Evolutionary conservation across 2,797 vertebrate species (phyloP), one percentile per base, ranked within the genome.

Genomic region (Eremophila alpestris): DNA sequence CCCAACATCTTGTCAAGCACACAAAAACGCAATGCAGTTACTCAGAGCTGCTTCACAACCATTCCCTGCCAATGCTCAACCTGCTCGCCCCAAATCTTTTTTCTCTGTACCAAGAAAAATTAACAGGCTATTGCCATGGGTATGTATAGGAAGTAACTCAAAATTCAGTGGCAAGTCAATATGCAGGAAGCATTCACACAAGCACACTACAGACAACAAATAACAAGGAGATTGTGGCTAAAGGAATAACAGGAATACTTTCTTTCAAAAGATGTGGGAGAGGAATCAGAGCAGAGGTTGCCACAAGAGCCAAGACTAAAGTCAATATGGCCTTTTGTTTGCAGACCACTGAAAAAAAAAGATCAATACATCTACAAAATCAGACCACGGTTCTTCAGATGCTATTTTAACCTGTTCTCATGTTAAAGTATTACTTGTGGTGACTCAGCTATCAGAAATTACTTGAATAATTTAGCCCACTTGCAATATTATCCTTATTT

Each of bases 261-360:
- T 19, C 38, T 56, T 94, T 84, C 38, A 62, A 54, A 89, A 82
- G 38, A 27, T 22, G 13, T n/a, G 32, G 13, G 38, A 83, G 40
- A 96, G 29, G 46, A 95, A 95, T 67, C 46, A 71, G 40, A 89
- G 32, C 32, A 86, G 30, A 83, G 32, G 62, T 46, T 56, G 21
- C 55, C 67, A 73, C 68, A 63, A 83, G 23, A 79, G 60, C 21
- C 0, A 4, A 67, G 36, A 22, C 30, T 65, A 80, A 94, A 59
- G 19, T 58, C 63, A 81, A 67, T 59, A 63, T 3, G 63, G 30
- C 16, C 41, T 87, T 83, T 71, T 79, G 43, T 68, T 83, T 82
- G 92, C 46, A 93, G 36, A 54, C 86, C 83, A 62, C 59, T 83
- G 71, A 70, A n/a, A 56, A 38, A 38, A 41, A 19, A 70, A 80